A percentile compares a stretch with the other conserved stretches of the same genome.
These are phyloP conservation scores for Nysson spinosus DNA, from an alignment of 2,888 invertebrate genomes.

Conservation along the genomic window DNA sequence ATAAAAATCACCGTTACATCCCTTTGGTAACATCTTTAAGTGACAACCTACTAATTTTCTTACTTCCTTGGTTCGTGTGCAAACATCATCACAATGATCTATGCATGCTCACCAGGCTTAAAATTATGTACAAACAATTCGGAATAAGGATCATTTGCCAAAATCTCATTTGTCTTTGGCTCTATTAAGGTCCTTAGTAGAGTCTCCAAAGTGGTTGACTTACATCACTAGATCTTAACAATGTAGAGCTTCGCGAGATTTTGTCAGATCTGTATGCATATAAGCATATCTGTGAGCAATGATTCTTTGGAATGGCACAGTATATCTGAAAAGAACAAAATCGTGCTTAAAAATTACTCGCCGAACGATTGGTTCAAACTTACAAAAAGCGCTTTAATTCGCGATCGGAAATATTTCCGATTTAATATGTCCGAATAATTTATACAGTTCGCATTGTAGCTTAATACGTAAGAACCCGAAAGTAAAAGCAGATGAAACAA, in stretches of 20 bases:
- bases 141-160: slow-evolving; percentile 27
- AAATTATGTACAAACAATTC: slow-evolving; percentile 25
- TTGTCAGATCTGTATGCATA: slow-evolving; percentile 56
- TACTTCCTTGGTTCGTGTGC: slow-evolving; percentile 28
- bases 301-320: slow-evolving; percentile 70
- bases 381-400: too few relatives aligned
- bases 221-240: slow-evolving; percentile 40
- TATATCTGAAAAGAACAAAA: slow-evolving; percentile 64
- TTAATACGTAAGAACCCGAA: too few relatives aligned
- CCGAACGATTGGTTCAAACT: too few relatives aligned
- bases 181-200: slow-evolving; percentile 22
- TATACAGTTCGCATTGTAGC: too few relatives aligned
- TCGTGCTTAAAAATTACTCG: too few relatives aligned
- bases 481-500: too few relatives aligned
- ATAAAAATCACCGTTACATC: slow-evolving; percentile 60
- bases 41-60: slow-evolving; percentile 33
- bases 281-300: slow-evolving; percentile 70
- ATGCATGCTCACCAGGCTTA: slow-evolving; percentile 7
- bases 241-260: slow-evolving; percentile 36
- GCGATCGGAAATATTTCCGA: too few relatives aligned
- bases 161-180: slow-evolving; percentile 41
- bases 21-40: slow-evolving; percentile 72
- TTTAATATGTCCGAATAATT: too few relatives aligned
- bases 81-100: slow-evolving; percentile 46
- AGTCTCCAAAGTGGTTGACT: slow-evolving; percentile 16